Evolutionary conservation across 2,888 invertebrate genomes (phyloP).

Genomic region (Epsilonema sp.): DNA sequence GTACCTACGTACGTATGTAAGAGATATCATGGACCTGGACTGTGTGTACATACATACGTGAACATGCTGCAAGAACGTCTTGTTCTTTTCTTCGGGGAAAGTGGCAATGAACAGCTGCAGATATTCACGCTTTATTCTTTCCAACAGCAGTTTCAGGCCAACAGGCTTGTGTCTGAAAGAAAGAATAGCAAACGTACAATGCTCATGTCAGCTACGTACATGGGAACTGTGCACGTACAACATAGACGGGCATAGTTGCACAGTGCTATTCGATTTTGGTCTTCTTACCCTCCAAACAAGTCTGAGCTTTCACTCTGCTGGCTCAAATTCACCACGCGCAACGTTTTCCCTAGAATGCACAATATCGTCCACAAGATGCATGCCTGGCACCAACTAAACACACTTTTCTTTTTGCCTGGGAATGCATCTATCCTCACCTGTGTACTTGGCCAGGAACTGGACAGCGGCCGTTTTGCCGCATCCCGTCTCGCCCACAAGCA

Average conservation of each 20-base stretch:
- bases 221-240: not conserved
- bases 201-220: not conserved
- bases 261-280: too few relatives aligned
- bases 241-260: too few relatives aligned
- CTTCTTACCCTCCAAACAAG: slow-evolving; percentile 56
- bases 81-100: slow-evolving; percentile 58
- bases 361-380: not conserved
- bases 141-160: slow-evolving; percentile 59
- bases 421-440: too few relatives aligned
- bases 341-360: slow-evolving; percentile 47
- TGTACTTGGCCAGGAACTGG: slow-evolving; percentile 64
- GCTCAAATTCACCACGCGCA: slow-evolving; percentile 92
- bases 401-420: not conserved
- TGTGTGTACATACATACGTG: too few relatives aligned
- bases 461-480: slow-evolving; percentile 91
- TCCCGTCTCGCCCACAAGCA: slow-evolving; percentile 92
- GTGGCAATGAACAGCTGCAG: slow-evolving; percentile 51
- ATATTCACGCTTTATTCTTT: slow-evolving; percentile 61
- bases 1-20: too few relatives aligned
- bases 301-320: slow-evolving; percentile 95
- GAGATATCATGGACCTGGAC: too few relatives aligned
- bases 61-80: slow-evolving; percentile 58
- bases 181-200: too few relatives aligned
- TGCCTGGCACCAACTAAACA: not conserved
- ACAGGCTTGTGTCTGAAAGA: slow-evolving; percentile 66